Conservation (phyloP, 2,888 invertebrate species). For the Heliconius ethilla region DNA sequence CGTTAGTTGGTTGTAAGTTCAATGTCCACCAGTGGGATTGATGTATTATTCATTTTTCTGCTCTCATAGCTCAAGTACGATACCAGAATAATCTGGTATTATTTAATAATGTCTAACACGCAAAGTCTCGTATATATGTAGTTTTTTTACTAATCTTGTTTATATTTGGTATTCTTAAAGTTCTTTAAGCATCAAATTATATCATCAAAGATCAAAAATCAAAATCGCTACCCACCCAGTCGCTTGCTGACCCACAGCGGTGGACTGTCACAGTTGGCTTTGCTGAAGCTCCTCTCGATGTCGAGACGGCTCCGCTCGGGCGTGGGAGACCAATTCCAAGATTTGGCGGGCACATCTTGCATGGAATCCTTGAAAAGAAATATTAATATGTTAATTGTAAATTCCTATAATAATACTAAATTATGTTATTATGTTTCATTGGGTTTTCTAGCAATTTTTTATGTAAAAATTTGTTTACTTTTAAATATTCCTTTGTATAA, state of each 20-base stretch:
- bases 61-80: no score
- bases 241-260: constrained; percentile 63
- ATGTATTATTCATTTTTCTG: no score
- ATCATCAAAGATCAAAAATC: no score
- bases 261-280: constrained; percentile 66
- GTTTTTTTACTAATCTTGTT: background rate
- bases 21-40: no score
- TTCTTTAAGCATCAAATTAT: background rate
- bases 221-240: constrained; percentile 58
- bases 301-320: constrained; percentile 65
- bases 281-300: constrained; percentile 65
- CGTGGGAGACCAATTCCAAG: constrained; percentile 69
- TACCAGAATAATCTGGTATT: no score
- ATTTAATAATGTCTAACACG: no score
- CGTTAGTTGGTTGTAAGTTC: no score
- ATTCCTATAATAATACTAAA: no score
- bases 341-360: constrained; percentile 73
- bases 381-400: background rate
- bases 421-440: no score
- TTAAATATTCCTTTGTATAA: background rate
- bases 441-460: background rate
- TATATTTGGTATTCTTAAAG: background rate
- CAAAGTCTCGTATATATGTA: no score
- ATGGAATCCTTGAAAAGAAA: constrained; percentile 44
- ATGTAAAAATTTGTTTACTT: background rate